Percentiles rank a stretch among this genome's conserved stretches.
These are phyloP conservation scores for Decapterus maruadsi DNA, from an alignment of 2,797 vertebrate genomes.

Conservation along the genomic window DNA sequence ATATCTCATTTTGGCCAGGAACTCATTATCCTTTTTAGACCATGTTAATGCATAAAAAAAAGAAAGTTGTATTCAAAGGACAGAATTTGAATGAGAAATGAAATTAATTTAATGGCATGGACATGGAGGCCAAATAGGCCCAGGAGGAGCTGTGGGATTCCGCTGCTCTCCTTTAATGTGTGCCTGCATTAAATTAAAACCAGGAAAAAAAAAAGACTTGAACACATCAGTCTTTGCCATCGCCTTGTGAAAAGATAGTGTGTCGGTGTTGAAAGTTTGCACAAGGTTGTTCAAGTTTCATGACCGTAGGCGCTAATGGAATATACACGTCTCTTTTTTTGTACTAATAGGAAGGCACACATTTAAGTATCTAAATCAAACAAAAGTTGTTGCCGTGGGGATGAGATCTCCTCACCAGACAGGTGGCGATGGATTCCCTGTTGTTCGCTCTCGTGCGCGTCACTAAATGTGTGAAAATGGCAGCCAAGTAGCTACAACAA, in stretches of 20 bases:
- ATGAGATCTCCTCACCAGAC: background rate
- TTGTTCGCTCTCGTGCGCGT: conserved; percentile 8
- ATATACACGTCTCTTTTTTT: background rate
- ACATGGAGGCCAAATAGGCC: conserved; percentile 37
- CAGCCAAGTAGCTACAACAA: conserved; percentile 30
- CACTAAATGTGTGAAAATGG: conserved; percentile 44
- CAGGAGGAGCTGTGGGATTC: conserved; percentile 21
- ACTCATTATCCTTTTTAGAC: conserved; percentile 53
- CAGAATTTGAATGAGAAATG: conserved; percentile 43
- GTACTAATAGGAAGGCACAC: background rate
- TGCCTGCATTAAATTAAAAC: conserved; percentile 24
- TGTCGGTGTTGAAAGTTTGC: conserved; percentile 7
- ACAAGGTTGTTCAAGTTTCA: conserved; percentile 1
- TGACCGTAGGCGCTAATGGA: background rate
- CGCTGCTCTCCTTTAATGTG: conserved; percentile 19
- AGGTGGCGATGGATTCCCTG: conserved; percentile 7
- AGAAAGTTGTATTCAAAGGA: conserved; percentile 29
- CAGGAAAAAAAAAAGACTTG: background rate
- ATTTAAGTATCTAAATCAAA: background rate
- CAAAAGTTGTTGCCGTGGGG: background rate
- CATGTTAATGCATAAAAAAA: conserved; percentile 8
- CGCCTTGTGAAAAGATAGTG: background rate
- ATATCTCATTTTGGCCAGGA: conserved; percentile 39
- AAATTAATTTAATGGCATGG: conserved; percentile 46
- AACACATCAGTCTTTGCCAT: background rate